Conservation (phyloP, 2,797 vertebrate genomes). For the Melanotaenia boesemani region DNA sequence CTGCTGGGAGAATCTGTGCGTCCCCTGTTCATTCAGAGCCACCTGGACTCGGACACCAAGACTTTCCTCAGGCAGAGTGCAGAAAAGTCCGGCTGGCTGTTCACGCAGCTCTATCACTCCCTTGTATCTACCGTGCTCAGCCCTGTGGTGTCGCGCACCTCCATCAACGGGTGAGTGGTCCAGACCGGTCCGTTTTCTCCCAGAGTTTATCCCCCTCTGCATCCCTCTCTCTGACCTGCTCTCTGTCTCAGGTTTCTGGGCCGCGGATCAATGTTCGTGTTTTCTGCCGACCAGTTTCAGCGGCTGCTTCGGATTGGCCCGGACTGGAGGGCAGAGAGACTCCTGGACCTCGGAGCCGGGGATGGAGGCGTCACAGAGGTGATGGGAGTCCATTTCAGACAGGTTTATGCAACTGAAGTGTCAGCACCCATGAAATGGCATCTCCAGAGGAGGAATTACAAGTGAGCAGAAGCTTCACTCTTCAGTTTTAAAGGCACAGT, state of each 20-base stretch:
- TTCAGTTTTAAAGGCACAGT: not conserved
- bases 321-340: slow-evolving; percentile 90
- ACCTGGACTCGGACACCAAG: slow-evolving; percentile 90
- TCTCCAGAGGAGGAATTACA: slow-evolving; percentile 95
- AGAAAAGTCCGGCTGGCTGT: slow-evolving; percentile 96
- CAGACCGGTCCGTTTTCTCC: not conserved
- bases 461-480: slow-evolving; percentile 74
- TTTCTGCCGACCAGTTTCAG: slow-evolving; percentile 93
- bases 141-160: slow-evolving; percentile 95
- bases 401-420: slow-evolving; percentile 95
- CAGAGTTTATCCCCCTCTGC: not conserved
- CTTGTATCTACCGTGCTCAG: slow-evolving; percentile 93
- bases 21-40: slow-evolving; percentile 91
- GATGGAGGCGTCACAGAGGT: slow-evolving; percentile 96
- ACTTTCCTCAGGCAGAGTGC: slow-evolving; percentile 91
- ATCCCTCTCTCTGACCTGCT: not conserved
- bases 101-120: slow-evolving; percentile 98
- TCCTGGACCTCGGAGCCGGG: slow-evolving; percentile 96
- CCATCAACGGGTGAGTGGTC: slow-evolving; percentile 94
- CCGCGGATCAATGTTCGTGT: slow-evolving; percentile 98
- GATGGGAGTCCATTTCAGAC: slow-evolving; percentile 93
- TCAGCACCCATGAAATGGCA: slow-evolving; percentile 98
- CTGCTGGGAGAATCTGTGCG: slow-evolving; percentile 87
- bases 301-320: slow-evolving; percentile 88
- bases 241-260: slow-evolving; percentile 88